Evolutionary conservation across 2,113 vertebrate species (phyloP).

Genomic region (Phainopepla nitens): DNA sequence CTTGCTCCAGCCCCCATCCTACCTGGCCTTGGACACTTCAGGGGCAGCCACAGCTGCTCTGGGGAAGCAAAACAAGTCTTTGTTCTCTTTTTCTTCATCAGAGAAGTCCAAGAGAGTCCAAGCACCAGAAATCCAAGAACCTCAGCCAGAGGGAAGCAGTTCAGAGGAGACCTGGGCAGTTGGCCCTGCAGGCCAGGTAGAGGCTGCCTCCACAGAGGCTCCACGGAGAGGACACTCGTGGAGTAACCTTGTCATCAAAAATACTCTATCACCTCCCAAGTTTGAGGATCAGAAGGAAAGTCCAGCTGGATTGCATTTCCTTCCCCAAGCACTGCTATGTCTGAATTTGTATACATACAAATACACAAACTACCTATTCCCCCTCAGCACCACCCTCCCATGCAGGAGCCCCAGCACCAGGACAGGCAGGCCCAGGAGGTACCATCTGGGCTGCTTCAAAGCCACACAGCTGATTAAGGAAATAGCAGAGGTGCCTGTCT

Average conservation of each 20-base stretch:
- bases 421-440: not conserved
- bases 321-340: not conserved
- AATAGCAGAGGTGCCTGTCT: slow-evolving; percentile 37
- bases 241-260: not conserved
- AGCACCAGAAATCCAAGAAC: not conserved
- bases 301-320: not conserved
- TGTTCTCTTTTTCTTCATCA: not conserved
- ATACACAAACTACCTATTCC: not conserved
- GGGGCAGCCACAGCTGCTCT: not conserved
- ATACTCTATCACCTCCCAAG: not conserved
- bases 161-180: not conserved
- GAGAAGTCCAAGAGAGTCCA: not conserved
- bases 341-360: not conserved
- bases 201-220: not conserved
- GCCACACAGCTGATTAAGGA: not conserved
- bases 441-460: slow-evolving; percentile 42
- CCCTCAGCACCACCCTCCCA: not conserved
- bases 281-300: not conserved
- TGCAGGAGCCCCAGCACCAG: not conserved
- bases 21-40: not conserved
- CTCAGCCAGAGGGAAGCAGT: not conserved
- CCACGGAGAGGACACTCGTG: not conserved
- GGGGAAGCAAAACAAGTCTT: not conserved
- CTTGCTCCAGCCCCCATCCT: fast-evolving
- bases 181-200: not conserved